Conservation (phyloP, 2,888 invertebrate species). For the Ochropleura leucogaster region DNA sequence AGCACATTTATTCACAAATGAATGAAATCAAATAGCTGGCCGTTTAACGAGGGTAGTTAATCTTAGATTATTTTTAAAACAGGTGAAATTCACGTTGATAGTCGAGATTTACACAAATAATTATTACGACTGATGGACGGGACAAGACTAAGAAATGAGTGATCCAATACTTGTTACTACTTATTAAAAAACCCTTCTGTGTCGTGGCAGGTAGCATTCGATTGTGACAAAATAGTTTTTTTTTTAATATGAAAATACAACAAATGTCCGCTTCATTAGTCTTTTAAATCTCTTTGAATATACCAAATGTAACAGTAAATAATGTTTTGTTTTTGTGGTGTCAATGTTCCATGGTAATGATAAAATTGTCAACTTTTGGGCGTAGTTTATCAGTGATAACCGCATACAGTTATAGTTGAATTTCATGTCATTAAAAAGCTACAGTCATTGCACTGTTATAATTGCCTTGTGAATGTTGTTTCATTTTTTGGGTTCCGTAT, state of each 20-base stretch:
- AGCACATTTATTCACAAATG: conserved; percentile 54
- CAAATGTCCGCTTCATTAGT: no score
- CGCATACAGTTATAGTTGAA: not conserved
- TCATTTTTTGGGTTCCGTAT: no score
- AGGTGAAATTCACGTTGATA: not conserved
- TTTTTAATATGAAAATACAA: no score
- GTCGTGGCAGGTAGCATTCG: no score
- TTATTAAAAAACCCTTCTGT: no score
- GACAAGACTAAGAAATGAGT: no score
- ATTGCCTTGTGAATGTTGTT: no score
- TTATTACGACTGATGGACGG: no score
- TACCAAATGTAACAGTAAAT: not conserved
- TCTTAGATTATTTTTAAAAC: conserved; percentile 23
- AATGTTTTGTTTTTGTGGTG: not conserved
- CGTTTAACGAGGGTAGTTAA: conserved; percentile 27
- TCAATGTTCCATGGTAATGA: not conserved
- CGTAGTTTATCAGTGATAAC: not conserved
- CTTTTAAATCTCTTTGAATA: no score
- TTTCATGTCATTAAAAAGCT: not conserved
- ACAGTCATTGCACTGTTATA: no score
- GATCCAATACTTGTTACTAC: no score
- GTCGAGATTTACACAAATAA: not conserved
- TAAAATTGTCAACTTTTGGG: not conserved
- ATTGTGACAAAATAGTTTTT: no score
- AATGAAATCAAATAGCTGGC: conserved; percentile 47